Evolutionary conservation across 2,113 vertebrate genomes (phyloP), one percentile per base, ranked within the genome.

Genomic region (Martes martes): DNA sequence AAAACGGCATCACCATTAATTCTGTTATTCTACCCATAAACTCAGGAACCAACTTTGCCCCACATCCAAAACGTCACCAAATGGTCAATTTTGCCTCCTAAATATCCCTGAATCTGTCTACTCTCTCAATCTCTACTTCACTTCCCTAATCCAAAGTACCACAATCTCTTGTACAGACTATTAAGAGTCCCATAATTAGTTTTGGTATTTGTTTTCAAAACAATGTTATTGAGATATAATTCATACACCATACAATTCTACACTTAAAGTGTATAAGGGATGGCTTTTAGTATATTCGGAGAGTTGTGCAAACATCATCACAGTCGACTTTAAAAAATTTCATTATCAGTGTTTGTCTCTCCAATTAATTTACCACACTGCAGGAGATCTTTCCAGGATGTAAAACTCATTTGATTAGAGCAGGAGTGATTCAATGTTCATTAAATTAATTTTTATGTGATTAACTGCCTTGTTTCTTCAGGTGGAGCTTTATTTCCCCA

Each of bases 381-480:
- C 14, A 93, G 18, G 26, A 42, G 84, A 95, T 74, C 26, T 87
- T 92, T 84, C 26, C 55, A 94, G 47, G 80, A 88, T 50, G 3
- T 15, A 94, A 96, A 89, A 80, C n/a, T 94, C 74, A 95, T 55
- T 80, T 94, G 74, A 88, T 76, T 50, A 89, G 26, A 89, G 69
- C 13, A 96, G 14, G 21, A 93, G 36, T 79, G 13, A 88, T 9
- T 74, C 61, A 79, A 87, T 21, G 28, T 42, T 82, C 80, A 71
- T 90, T 67, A 65, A 94, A 67, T 89, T 96, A 73, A 90, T 80
- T 78, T 65, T 92, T 65, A 78, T 89, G 39, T 96, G 50, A 94
- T 24, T 15, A 95, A 93, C 14, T 84, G 61, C 55, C 74, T 59
- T 71, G 3, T 94, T 90, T 93, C 45, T 89, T 82, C 31, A 83